phyloP scores from a whole-genome alignment of 2,888 invertebrate genomes.

The Bhutanitis thaidina region DNA sequence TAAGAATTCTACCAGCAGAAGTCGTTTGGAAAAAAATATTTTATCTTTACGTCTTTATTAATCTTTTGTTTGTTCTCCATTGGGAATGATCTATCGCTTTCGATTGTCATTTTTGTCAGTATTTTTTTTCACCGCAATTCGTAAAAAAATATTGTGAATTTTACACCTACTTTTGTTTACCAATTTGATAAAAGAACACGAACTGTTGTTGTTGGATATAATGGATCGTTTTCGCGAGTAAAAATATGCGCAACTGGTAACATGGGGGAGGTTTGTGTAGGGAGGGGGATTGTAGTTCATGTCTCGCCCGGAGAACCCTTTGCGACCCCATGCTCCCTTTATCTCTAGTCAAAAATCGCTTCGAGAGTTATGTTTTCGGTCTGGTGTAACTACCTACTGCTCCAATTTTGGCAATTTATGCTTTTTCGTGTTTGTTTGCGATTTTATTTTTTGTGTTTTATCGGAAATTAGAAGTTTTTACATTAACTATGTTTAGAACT shows the following conservation, averaged over 20 bases:
- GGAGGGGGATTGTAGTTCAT: slow-evolving; percentile 56
- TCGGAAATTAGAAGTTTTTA: no score
- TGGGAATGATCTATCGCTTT: not conserved
- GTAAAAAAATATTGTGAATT: not conserved
- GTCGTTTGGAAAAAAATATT: slow-evolving; percentile 48
- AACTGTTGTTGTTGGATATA: slow-evolving; percentile 3
- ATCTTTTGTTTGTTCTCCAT: slow-evolving; percentile 1
- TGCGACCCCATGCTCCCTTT: slow-evolving; percentile 61
- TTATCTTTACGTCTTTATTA: slow-evolving; percentile 27
- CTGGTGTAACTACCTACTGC: slow-evolving; percentile 64
- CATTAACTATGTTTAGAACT: no score
- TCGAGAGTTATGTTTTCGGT: slow-evolving; percentile 58
- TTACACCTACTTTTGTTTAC: not conserved
- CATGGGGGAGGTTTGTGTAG: slow-evolving; percentile 53
- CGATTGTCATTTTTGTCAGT: not conserved
- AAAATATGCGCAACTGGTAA: slow-evolving; percentile 74
- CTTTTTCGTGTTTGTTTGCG: not conserved
- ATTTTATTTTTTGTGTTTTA: not conserved
- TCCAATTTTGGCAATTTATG: slow-evolving; percentile 50
- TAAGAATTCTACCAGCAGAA: slow-evolving; percentile 47
- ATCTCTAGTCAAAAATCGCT: slow-evolving; percentile 73
- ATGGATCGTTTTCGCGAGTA: slow-evolving; percentile 48
- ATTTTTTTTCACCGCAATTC: not conserved
- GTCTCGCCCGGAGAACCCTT: slow-evolving; percentile 52
- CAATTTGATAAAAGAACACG: not conserved